A percentile compares a stretch with the other conserved stretches of the same genome.
phyloP scores from a whole-genome alignment of 2,888 invertebrate species.

The Caenorhabditis parvicauda region DNA sequence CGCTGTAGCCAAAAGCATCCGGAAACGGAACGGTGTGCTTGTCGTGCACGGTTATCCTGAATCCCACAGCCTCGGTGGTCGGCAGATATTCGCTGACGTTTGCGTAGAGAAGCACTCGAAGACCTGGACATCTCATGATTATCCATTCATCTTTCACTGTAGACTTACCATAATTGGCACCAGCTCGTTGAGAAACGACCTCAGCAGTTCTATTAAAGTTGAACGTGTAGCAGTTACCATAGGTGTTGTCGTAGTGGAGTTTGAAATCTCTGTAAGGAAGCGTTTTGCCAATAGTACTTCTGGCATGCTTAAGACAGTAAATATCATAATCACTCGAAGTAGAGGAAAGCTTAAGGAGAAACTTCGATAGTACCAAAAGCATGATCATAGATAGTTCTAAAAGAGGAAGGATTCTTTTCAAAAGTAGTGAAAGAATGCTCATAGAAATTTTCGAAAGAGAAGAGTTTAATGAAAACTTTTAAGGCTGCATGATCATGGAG shows the following conservation, averaged over 20 bases:
- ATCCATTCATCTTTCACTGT: background rate
- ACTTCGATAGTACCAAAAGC: no score
- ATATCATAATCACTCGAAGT: no score
- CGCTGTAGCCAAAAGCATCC: conserved; percentile 61
- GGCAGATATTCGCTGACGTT: conserved; percentile 60
- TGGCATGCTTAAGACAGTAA: background rate
- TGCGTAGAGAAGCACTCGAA: conserved; percentile 59
- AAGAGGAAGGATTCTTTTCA: no score
- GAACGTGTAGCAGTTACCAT: conserved; percentile 61
- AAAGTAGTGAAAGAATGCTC: no score
- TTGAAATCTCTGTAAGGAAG: conserved; percentile 52
- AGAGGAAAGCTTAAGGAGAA: no score
- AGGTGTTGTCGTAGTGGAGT: conserved; percentile 59
- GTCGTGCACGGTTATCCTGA: conserved; percentile 61
- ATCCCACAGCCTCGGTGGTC: conserved; percentile 60
- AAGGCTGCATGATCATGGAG: no score
- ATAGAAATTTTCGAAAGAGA: background rate
- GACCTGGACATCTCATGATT: conserved; percentile 26
- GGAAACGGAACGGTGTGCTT: conserved; percentile 61
- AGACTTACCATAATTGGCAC: conserved; percentile 59
- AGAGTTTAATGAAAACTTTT: background rate
- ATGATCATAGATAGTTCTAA: no score
- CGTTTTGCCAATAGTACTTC: background rate
- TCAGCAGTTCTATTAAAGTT: conserved; percentile 55
- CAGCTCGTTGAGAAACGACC: conserved; percentile 57